These are phyloP conservation scores for Adelphocoris suturalis DNA, from an alignment of 2,888 invertebrate species.

Conservation along the genomic window DNA sequence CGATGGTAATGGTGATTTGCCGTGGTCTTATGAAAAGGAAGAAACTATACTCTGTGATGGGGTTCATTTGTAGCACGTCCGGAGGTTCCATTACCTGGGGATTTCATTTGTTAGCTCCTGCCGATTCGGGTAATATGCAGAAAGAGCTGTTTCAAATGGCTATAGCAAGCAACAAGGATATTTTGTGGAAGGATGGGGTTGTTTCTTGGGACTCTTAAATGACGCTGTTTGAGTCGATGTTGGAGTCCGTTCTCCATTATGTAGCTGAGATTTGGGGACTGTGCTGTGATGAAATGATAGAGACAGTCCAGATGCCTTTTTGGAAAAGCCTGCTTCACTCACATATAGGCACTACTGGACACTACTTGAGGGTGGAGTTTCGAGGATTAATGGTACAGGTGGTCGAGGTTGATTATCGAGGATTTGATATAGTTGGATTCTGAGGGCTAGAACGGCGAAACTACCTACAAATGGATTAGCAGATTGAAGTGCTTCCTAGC, in stretches of 20 bases:
- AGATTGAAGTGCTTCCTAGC: no score
- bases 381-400: no score
- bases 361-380: neutral
- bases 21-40: neutral
- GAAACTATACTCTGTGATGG: neutral
- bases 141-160: neutral
- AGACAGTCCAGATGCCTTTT: neutral
- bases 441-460: neutral
- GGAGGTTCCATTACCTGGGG: neutral
- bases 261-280: neutral
- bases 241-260: neutral
- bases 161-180: neutral
- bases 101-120: neutral
- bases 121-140: neutral
- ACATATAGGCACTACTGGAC: neutral
- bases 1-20: constrained; percentile 33
- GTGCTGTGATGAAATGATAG: neutral
- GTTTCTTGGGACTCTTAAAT: neutral
- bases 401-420: no score
- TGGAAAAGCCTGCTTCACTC: neutral
- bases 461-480: no score
- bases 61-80: neutral
- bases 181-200: neutral
- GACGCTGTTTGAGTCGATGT: neutral
- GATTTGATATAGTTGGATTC: no score